Conservation (phyloP, 2,888 invertebrate species). For the Melolontha melolontha region DNA sequence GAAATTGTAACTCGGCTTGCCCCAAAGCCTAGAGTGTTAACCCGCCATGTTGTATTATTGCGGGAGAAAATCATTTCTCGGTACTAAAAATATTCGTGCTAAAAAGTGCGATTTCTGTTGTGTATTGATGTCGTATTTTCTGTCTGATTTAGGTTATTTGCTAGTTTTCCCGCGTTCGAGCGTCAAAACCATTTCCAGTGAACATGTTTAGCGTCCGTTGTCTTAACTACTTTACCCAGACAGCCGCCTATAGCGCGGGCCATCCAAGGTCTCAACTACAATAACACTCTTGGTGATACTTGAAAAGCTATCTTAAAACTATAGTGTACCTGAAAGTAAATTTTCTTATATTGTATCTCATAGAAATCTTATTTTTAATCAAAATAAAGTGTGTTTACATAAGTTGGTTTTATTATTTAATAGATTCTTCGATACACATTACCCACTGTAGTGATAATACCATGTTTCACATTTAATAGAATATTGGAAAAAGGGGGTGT, state of each 20-base stretch:
- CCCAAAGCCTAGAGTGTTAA: conserved; percentile 66
- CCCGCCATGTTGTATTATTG: conserved; percentile 79
- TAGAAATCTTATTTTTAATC: conserved; percentile 13
- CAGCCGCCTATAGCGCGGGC: conserved; percentile 52
- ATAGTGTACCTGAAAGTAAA: conserved; percentile 11
- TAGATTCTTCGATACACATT: conserved; percentile 23
- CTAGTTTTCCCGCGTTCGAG: conserved; percentile 67
- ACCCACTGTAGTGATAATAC: conserved; percentile 1
- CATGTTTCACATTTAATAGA: conserved; percentile 1
- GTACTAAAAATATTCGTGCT: conserved; percentile 49
- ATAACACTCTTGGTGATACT: conserved; percentile 39
- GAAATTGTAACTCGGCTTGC: conserved; percentile 62
- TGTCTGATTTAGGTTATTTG: conserved; percentile 64
- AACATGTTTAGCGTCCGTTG: conserved; percentile 61
- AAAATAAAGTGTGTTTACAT: conserved; percentile 36
- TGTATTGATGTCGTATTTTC: conserved; percentile 66
- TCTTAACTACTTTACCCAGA: conserved; percentile 54
- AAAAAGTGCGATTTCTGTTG: conserved; percentile 53
- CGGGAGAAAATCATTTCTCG: conserved; percentile 64
- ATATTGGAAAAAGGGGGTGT: conserved; percentile 52
- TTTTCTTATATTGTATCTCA: conserved; percentile 19
- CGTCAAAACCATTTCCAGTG: conserved; percentile 61
- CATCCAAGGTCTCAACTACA: conserved; percentile 55
- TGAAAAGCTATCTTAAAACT: conserved; percentile 11
- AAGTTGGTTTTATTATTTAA: conserved; percentile 30